Percentiles rank a stretch among this genome's conserved stretches.
Conservation (phyloP, 2,797 vertebrate species). For the Artibeus lituratus region DNA sequence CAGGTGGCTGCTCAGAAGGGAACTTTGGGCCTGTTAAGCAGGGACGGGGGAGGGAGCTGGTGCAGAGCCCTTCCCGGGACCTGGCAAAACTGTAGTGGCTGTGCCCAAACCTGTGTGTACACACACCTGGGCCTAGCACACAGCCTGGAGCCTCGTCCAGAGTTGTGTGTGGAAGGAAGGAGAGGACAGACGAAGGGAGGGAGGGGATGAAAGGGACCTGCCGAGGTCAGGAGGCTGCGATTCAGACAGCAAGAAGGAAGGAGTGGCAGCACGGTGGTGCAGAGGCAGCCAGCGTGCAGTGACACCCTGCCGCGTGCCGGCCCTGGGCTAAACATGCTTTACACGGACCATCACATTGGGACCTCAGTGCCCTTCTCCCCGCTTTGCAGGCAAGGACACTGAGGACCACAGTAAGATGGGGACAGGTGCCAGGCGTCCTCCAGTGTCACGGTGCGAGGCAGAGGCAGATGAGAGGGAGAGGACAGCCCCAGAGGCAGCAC, state of each 20-base stretch:
- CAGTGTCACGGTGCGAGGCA: rapidly evolving
- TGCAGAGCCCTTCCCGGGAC: not conserved
- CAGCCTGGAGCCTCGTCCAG: not conserved
- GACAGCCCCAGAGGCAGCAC: not conserved
- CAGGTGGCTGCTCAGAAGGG: not conserved
- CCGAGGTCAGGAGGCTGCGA: not conserved
- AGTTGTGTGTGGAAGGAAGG: not conserved
- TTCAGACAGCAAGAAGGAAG: no score
- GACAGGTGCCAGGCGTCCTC: not conserved
- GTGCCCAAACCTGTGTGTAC: rapidly evolving
- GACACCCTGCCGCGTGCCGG: rapidly evolving
- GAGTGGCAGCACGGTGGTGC: rapidly evolving
- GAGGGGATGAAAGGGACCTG: not conserved
- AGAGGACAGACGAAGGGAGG: no score
- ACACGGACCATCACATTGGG: rapidly evolving
- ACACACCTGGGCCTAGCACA: not conserved
- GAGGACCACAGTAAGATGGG: not conserved
- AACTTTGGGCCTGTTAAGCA: not conserved
- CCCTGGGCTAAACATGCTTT: not conserved
- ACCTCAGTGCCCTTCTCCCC: not conserved
- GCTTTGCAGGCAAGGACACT: not conserved
- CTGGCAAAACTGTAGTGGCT: not conserved
- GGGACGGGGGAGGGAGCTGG: not conserved
- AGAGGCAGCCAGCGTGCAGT: rapidly evolving
- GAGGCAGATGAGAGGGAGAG: no score